These are phyloP conservation scores for Rhinogobius similis DNA, from an alignment of 2,113 vertebrate species.

Conservation along the genomic window DNA sequence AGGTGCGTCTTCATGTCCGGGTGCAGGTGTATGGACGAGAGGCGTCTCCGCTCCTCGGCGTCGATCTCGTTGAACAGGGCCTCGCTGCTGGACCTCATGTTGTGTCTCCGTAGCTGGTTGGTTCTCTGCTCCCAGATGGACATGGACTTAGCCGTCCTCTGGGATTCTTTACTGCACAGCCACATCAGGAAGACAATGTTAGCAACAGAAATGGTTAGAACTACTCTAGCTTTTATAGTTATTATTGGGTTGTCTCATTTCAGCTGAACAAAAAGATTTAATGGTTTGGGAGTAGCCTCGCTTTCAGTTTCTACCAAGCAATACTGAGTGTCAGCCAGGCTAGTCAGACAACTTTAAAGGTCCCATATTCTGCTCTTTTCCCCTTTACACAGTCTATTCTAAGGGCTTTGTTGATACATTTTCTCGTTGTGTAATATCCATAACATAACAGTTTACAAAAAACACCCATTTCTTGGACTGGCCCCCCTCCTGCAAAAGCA, in stretches of 20 bases:
- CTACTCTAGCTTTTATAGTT: neutral
- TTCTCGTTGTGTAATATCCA: too few species aligned
- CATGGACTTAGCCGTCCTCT: conserved; percentile 85
- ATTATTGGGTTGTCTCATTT: neutral
- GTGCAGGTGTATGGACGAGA: conserved; percentile 85
- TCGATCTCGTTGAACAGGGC: conserved; percentile 92
- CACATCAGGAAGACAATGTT: conserved; percentile 23
- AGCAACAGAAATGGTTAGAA: neutral
- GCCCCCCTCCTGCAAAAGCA: too few species aligned
- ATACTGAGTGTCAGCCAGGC: neutral
- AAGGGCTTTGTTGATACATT: too few species aligned
- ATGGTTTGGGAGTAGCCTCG: neutral
- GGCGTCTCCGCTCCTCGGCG: conserved; percentile 84
- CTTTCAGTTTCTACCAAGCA: neutral
- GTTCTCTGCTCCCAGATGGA: conserved; percentile 98
- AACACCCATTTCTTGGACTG: too few species aligned
- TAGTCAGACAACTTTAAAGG: neutral
- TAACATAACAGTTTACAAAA: too few species aligned
- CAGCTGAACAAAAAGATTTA: neutral
- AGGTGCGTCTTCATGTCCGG: conserved; percentile 94
- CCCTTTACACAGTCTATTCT: too few species aligned
- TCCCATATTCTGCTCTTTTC: too few species aligned
- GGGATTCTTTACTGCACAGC: conserved; percentile 86
- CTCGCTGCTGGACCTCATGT: conserved; percentile 89
- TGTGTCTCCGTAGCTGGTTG: conserved; percentile 91